phyloP scores from a whole-genome alignment of 2,888 invertebrate genomes.

The Ferdinandea cuprea region DNA sequence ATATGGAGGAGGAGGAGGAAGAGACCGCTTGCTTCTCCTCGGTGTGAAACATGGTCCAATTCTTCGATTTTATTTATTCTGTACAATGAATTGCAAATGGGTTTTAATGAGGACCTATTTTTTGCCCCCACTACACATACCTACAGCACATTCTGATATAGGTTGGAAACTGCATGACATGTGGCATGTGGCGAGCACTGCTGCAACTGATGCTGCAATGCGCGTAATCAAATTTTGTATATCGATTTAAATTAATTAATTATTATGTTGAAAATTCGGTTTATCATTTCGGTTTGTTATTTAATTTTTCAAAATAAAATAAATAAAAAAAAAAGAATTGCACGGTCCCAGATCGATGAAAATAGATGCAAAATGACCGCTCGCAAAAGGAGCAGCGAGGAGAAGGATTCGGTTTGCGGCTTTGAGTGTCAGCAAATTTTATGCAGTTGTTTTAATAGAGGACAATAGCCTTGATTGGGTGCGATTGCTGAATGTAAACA shows the following conservation, averaged over 20 bases:
- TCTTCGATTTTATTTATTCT: conserved; percentile 69
- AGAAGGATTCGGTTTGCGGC: background rate
- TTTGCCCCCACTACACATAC: too few relatives aligned
- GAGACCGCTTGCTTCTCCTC: background rate
- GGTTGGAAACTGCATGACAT: conserved; percentile 34
- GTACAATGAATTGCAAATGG: conserved; percentile 67
- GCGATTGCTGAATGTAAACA: background rate
- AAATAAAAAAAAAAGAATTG: background rate
- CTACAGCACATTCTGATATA: too few relatives aligned
- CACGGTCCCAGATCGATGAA: conserved; percentile 11
- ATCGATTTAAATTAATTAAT: conserved; percentile 66
- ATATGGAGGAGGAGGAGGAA: background rate
- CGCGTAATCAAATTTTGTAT: conserved; percentile 53
- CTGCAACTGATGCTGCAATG: conserved; percentile 44
- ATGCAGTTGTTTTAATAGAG: background rate
- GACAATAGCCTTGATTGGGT: background rate
- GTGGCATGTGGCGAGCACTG: conserved; percentile 42
- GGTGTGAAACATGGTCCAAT: conserved; percentile 66
- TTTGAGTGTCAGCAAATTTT: background rate
- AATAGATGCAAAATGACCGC: conserved; percentile 3
- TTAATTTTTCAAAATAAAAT: conserved; percentile 27
- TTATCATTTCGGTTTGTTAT: conserved; percentile 49
- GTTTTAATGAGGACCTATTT: conserved; percentile 63
- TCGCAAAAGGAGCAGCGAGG: too few relatives aligned
- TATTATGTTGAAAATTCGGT: conserved; percentile 57